Evolutionary conservation across 2,888 invertebrate species (phyloP).

Genomic region (Leptopterna dolabrata): DNA sequence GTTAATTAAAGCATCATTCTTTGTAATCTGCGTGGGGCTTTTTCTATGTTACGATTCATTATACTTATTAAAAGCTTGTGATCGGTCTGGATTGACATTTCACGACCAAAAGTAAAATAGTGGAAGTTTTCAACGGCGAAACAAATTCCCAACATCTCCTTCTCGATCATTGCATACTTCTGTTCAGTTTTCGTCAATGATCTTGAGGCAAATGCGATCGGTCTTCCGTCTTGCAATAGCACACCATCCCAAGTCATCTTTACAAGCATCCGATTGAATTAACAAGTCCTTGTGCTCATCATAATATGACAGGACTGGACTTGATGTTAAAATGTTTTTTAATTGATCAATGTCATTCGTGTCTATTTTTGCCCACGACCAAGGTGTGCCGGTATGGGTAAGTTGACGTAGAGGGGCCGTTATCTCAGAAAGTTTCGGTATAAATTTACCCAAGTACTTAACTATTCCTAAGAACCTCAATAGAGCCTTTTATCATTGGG

Average conservation of each 20-base stretch:
- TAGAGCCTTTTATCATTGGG: neutral
- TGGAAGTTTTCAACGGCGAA: constrained; percentile 17
- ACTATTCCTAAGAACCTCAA: neutral
- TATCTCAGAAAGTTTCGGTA: neutral
- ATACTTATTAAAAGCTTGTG: too few species aligned
- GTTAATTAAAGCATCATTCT: neutral
- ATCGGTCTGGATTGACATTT: too few species aligned
- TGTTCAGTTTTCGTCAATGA: neutral
- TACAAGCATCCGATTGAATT: constrained; percentile 17
- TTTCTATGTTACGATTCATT: neutral
- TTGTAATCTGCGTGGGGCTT: neutral
- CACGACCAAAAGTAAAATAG: neutral
- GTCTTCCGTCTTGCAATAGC: neutral
- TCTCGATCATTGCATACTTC: constrained; percentile 18
- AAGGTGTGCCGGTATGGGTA: neutral
- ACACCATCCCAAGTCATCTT: neutral
- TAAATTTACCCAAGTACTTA: neutral
- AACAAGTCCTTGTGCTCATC: neutral
- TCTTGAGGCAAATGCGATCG: neutral
- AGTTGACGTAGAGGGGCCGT: neutral
- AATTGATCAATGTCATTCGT: neutral
- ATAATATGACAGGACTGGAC: neutral
- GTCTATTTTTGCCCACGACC: too few species aligned
- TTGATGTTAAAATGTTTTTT: neutral
- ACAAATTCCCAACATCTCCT: neutral